Evolutionary conservation across 2,888 invertebrate species (phyloP), one percentile per base, ranked within the genome.

Genomic region (Ferdinandea cuprea): DNA sequence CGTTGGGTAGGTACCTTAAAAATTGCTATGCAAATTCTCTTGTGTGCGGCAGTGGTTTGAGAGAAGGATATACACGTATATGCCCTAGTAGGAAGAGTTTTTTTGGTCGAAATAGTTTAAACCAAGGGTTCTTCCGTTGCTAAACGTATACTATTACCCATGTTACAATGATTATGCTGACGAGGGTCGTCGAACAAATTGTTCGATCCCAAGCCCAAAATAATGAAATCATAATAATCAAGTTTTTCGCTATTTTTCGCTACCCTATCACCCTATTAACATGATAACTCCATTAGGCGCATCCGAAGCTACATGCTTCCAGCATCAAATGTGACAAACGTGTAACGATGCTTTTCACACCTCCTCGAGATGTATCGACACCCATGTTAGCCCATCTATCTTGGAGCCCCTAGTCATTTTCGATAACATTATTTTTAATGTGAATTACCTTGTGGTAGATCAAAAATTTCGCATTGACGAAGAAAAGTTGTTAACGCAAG

Each of bases 381-480:
- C 52, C 42, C 37, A 42, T 44, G 21, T 35, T 32, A 63, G 44
- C 54, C 44, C 63, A 46, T 54, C 54, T 72, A 63, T 63, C 17
- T 32, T 28, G 40, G 17, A 13, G 65, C 76, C 76, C 6, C 46
- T 13, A 76, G 71, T 54, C 71, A 56, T 72, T 52, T 63, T 66
- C 54, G 59, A 59, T 71, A 48, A 71, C 81, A 81, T 81, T 81
- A 81, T 65, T 66, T 81, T 77, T 71, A 81, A 81, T 71, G 81
- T 59, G 81, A 71, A 71, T 65, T 59, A 66, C 77, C 66, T 71
- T 72, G 77, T 35, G 77, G 81, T 77, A 54, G 65, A 71, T 77
- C 71, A 66, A 54, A 54, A 59, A 66, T 71, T 59, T 73, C 35
- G 35, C 37, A 25, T 69, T 80, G 56, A 50, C 25, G 74, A 74